These are phyloP conservation scores for Lycocerus yunnanus DNA, from an alignment of 2,888 invertebrate species.

Conservation along the genomic window DNA sequence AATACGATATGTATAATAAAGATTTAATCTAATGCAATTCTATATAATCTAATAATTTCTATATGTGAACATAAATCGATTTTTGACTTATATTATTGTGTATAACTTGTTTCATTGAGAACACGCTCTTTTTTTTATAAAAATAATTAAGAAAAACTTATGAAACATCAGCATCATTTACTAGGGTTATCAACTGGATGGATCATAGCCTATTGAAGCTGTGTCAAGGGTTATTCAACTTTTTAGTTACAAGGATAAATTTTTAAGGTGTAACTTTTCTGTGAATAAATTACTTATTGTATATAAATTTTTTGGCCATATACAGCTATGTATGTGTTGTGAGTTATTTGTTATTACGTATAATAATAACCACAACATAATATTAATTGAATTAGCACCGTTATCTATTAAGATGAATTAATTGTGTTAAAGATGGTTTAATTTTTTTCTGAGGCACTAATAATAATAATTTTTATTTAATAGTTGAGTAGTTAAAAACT, in stretches of 20 bases:
- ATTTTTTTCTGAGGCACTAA: neutral
- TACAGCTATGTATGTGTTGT: neutral
- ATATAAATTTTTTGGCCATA: neutral
- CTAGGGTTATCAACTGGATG: neutral
- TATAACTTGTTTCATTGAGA: neutral
- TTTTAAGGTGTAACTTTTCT: neutral
- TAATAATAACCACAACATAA: neutral
- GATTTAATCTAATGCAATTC: no score
- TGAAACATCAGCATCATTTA: neutral
- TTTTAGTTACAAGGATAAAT: neutral
- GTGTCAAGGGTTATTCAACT: neutral
- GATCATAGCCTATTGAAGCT: neutral
- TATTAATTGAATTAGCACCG: neutral
- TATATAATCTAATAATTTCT: no score
- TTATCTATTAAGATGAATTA: neutral
- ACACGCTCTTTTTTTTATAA: neutral
- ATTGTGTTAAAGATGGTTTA: neutral
- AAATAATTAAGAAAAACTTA: neutral
- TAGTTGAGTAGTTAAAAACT: no score
- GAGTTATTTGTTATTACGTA: neutral
- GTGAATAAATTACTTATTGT: neutral
- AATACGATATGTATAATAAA: no score
- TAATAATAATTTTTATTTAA: no score
- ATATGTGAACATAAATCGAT: neutral
- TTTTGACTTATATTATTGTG: neutral